phyloP scores from a whole-genome alignment of 2,888 invertebrate species.

The Agrotis exclamationis region DNA sequence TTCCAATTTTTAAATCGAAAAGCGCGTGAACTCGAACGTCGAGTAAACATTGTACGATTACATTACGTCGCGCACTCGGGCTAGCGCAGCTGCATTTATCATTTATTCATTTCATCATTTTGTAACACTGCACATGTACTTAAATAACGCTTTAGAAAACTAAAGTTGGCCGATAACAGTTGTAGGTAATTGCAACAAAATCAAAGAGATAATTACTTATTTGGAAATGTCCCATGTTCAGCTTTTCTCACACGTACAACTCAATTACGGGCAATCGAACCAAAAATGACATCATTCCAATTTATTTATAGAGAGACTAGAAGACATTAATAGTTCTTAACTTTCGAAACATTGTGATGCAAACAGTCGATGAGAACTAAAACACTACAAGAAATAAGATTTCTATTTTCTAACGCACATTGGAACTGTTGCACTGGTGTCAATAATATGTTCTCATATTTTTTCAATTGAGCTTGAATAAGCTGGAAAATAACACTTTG shows the following conservation, averaged over 20 bases:
- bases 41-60: too few relatives aligned
- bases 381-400: slow-evolving; percentile 49
- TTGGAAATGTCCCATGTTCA: slow-evolving; percentile 5
- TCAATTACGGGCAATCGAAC: slow-evolving; percentile 29
- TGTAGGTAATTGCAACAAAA: background rate
- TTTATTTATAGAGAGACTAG: slow-evolving; percentile 37
- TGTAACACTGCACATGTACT: too few relatives aligned
- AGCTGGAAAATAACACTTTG: background rate
- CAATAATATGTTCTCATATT: slow-evolving; percentile 39
- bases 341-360: slow-evolving; percentile 60
- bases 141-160: background rate
- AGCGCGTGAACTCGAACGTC: too few relatives aligned
- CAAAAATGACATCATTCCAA: slow-evolving; percentile 38
- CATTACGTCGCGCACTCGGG: too few relatives aligned
- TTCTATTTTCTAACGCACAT: slow-evolving; percentile 52
- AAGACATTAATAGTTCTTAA: slow-evolving; percentile 39
- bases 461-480: slow-evolving; percentile 32
- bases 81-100: too few relatives aligned
- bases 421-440: slow-evolving; percentile 32
- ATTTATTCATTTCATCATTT: too few relatives aligned
- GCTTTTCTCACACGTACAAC: slow-evolving; percentile 20
- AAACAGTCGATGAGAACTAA: slow-evolving; percentile 61
- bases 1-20: too few relatives aligned
- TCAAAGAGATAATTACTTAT: slow-evolving; percentile 3
- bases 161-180: background rate